Percentiles rank a stretch among this genome's conserved stretches.
Evolutionary conservation across 2,888 invertebrate species (phyloP).

Genomic region (Laspeyria flexula): DNA sequence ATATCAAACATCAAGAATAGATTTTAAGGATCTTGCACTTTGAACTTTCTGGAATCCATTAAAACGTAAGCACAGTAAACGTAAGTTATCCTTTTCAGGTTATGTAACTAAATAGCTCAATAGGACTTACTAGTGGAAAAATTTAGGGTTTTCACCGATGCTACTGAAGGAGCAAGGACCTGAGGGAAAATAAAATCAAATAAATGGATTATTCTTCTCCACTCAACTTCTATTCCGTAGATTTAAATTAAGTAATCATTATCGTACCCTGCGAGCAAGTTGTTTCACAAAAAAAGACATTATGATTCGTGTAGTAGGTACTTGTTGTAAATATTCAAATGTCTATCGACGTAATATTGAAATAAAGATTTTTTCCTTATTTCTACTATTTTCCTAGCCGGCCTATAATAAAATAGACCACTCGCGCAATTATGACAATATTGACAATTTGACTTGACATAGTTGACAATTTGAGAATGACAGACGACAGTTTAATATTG

Average conservation of each 20-base stretch:
- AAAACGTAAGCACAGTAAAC: not conserved
- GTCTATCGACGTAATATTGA: too few relatives aligned
- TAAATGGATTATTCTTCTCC: too few relatives aligned
- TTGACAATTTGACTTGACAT: too few relatives aligned
- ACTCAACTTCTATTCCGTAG: too few relatives aligned
- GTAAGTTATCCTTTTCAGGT: conserved; percentile 24
- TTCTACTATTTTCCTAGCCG: not conserved
- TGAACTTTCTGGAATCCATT: not conserved
- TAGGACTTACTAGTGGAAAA: conserved; percentile 75
- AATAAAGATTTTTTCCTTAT: not conserved
- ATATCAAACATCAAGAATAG: too few relatives aligned
- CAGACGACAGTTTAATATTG: too few relatives aligned
- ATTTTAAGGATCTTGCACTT: too few relatives aligned
- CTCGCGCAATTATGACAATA: too few relatives aligned
- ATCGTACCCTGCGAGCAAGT: conserved; percentile 63
- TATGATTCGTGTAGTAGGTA: not conserved
- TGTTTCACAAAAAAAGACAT: conserved; percentile 72
- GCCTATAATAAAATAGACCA: not conserved
- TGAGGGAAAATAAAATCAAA: conserved; percentile 25
- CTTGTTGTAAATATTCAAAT: too few relatives aligned
- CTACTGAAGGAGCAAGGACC: conserved; percentile 62
- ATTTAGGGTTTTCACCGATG: conserved; percentile 57
- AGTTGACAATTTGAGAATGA: too few relatives aligned
- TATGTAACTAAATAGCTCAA: conserved; percentile 38
- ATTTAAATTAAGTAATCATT: not conserved